phyloP scores from a whole-genome alignment of 2,113 vertebrate species.

The Sporophila hypoxantha region DNA sequence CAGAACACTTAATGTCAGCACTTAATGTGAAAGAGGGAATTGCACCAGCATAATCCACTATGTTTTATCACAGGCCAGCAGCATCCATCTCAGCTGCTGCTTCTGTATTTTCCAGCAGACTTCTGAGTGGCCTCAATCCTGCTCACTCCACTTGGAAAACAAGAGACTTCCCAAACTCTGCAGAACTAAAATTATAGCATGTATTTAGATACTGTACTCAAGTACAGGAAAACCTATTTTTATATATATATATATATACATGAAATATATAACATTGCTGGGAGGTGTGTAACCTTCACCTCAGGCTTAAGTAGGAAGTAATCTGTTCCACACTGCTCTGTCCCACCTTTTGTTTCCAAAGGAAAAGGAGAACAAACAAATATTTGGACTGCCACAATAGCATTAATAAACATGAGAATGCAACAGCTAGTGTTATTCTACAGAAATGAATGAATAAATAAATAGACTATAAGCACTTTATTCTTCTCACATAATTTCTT shows the following conservation, averaged over 20 bases:
- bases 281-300: conserved; percentile 29
- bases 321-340: conserved; percentile 19
- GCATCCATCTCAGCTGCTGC: neutral
- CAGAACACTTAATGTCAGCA: neutral
- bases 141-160: neutral
- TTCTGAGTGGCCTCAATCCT: conserved; percentile 10
- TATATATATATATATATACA: neutral
- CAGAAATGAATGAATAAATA: conserved; percentile 78
- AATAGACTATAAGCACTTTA: conserved; percentile 74
- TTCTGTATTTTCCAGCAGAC: conserved; percentile 17
- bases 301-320: conserved; percentile 36
- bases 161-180: conserved; percentile 8
- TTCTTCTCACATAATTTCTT: conserved; percentile 82
- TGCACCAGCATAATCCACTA: neutral
- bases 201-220: neutral
- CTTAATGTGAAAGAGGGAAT: neutral
- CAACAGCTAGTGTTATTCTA: conserved; percentile 69
- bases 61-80: neutral
- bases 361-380: conserved; percentile 56
- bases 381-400: conserved; percentile 47
- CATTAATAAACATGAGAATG: conserved; percentile 74
- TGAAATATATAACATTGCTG: neutral
- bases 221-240: neutral
- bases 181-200: neutral
- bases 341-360: conserved; percentile 3